A percentile compares a stretch with the other conserved stretches of the same genome.
Conservation (phyloP, 2,113 vertebrate species). For the Rhabdomys dilectus region DNA sequence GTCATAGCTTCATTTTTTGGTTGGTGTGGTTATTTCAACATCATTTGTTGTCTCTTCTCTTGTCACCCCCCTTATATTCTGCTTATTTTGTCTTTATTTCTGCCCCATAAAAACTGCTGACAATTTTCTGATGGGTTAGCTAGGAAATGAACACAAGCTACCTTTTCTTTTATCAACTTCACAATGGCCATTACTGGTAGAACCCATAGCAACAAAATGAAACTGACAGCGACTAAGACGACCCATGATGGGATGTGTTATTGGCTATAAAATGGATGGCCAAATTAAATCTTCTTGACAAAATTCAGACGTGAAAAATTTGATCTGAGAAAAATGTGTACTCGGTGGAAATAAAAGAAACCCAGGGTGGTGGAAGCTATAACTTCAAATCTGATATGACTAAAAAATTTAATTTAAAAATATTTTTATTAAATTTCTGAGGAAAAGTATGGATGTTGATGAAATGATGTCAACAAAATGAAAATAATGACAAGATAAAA, state of each 20-base stretch:
- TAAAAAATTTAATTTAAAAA: slow-evolving; percentile 44
- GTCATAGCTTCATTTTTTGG: not conserved
- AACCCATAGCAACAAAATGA: slow-evolving; percentile 62
- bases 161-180: slow-evolving; percentile 61
- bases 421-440: slow-evolving; percentile 61
- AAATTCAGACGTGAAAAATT: slow-evolving; percentile 69
- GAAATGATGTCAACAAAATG: slow-evolving; percentile 64
- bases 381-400: slow-evolving; percentile 69
- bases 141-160: slow-evolving; percentile 56
- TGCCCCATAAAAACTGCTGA: slow-evolving; percentile 43
- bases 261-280: slow-evolving; percentile 60
- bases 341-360: slow-evolving; percentile 68
- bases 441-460: slow-evolving; percentile 52
- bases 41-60: not conserved
- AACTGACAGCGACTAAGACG: slow-evolving; percentile 40
- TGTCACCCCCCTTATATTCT: not conserved
- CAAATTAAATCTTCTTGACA: slow-evolving; percentile 77
- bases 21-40: not conserved
- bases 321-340: slow-evolving; percentile 71
- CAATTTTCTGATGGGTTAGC: slow-evolving; percentile 47
- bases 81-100: slow-evolving; percentile 31
- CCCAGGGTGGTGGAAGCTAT: slow-evolving; percentile 60
- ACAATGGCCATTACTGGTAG: slow-evolving; percentile 58
- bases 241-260: slow-evolving; percentile 49
- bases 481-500: slow-evolving; percentile 63